phyloP scores from a whole-genome alignment of 2,888 invertebrate species.

The Mycalesis mineus region DNA sequence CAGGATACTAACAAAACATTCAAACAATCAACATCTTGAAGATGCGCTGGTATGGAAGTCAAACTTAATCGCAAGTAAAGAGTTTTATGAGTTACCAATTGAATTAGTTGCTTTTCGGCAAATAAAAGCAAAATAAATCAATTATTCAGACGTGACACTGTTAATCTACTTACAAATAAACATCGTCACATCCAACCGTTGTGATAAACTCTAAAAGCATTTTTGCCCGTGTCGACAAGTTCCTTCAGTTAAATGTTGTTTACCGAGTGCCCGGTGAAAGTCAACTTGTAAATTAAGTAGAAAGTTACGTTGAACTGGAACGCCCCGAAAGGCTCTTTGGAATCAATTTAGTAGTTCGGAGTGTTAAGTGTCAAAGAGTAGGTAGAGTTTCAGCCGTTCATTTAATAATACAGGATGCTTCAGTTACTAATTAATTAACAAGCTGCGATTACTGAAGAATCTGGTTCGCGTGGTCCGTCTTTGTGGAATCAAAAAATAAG shows the following conservation, averaged over 20 bases:
- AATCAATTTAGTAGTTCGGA: slow-evolving; percentile 7
- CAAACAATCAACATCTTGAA: no score
- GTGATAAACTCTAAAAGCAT: not conserved
- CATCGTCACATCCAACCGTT: not conserved
- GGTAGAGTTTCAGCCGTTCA: not conserved
- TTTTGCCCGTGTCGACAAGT: not conserved
- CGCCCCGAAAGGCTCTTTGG: not conserved
- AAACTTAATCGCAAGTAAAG: no score
- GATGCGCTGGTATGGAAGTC: no score
- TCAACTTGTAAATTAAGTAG: slow-evolving; percentile 7
- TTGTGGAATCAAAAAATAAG: no score
- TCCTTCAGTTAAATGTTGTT: not conserved
- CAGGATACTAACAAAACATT: no score
- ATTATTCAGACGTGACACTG: no score
- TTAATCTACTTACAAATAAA: no score
- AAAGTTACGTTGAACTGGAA: not conserved
- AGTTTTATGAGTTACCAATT: no score
- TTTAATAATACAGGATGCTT: not conserved
- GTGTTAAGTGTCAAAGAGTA: slow-evolving; percentile 8
- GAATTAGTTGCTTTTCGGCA: no score
- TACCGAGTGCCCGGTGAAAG: not conserved
- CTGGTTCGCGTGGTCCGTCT: no score
- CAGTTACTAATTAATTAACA: not conserved
- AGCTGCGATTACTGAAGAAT: no score
- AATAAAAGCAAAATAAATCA: no score